These are phyloP conservation scores for Danaus plexippus DNA, from an alignment of 1,140 invertebrate species.

Conservation along the genomic window DNA sequence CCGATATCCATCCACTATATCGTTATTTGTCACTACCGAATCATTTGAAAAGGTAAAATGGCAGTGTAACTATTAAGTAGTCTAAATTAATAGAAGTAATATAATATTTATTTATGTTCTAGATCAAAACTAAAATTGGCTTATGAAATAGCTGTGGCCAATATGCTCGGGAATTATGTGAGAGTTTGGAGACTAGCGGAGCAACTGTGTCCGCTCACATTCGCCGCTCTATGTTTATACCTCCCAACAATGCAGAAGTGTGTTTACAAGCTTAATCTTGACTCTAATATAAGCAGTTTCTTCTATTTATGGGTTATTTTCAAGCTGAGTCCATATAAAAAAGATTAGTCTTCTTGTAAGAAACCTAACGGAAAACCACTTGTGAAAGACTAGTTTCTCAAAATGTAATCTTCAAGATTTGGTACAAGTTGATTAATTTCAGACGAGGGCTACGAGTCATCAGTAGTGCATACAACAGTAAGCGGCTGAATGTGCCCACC, in stretches of 20 bases:
- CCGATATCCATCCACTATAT: slow-evolving; percentile 65
- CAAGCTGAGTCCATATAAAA: no score
- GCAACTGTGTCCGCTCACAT: slow-evolving; percentile 61
- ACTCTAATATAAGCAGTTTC: slow-evolving; percentile 2
- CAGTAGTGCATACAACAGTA: slow-evolving; percentile 72
- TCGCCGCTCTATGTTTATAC: slow-evolving; percentile 45
- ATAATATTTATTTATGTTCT: no score
- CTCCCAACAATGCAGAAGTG: slow-evolving; percentile 46
- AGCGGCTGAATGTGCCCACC: slow-evolving; percentile 64
- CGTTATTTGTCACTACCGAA: slow-evolving; percentile 60
- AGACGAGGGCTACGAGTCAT: slow-evolving; percentile 70
- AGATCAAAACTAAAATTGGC: slow-evolving; percentile 27
- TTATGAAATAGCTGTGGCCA: slow-evolving; percentile 68
- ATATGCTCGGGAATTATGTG: slow-evolving; percentile 70
- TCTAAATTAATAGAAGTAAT: no score
- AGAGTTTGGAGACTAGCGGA: slow-evolving; percentile 57
- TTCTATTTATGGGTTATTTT: neutral
- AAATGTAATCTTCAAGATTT: no score
- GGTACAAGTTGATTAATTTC: slow-evolving; percentile 20
- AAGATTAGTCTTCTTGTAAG: no score
- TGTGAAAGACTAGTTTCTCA: no score
- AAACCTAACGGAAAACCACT: no score
- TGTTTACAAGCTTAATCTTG: slow-evolving; percentile 6
- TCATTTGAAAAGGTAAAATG: slow-evolving; percentile 39
- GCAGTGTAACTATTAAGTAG: no score